Evolutionary conservation across 2,113 vertebrate genomes (phyloP).

Genomic region (Ameiurus melas): DNA sequence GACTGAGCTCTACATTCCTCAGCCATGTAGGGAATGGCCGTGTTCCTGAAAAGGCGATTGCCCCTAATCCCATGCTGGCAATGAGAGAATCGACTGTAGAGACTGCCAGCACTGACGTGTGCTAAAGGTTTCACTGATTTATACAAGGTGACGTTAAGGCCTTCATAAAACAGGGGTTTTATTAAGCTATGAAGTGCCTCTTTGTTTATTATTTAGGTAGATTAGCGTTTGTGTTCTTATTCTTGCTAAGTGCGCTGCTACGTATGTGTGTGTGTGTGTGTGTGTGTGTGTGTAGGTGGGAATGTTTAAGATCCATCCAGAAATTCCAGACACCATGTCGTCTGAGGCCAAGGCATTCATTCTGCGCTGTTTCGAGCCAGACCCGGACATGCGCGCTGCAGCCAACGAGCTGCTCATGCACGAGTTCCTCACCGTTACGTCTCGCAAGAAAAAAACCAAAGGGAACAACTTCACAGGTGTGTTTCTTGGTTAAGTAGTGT

Average conservation of each 20-base stretch:
- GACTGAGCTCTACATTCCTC: slow-evolving; percentile 10
- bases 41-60: neutral
- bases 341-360: slow-evolving; percentile 94
- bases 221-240: neutral
- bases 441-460: slow-evolving; percentile 89
- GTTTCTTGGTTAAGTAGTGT: neutral
- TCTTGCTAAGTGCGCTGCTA: neutral
- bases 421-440: slow-evolving; percentile 95
- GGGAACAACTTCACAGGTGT: slow-evolving; percentile 84
- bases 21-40: slow-evolving; percentile 15
- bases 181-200: neutral
- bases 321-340: slow-evolving; percentile 98
- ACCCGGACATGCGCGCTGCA: slow-evolving; percentile 88
- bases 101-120: neutral
- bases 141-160: neutral
- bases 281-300: slow-evolving; percentile 79
- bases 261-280: neutral
- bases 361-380: slow-evolving; percentile 93
- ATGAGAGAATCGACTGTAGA: neutral
- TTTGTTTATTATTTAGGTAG: neutral
- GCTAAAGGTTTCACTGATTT: neutral
- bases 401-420: slow-evolving; percentile 88
- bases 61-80: neutral
- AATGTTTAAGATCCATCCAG: slow-evolving; percentile 99
- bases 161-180: neutral